phyloP scores from a whole-genome alignment of 2,888 invertebrate species.

The Drosophila infuscata region DNA sequence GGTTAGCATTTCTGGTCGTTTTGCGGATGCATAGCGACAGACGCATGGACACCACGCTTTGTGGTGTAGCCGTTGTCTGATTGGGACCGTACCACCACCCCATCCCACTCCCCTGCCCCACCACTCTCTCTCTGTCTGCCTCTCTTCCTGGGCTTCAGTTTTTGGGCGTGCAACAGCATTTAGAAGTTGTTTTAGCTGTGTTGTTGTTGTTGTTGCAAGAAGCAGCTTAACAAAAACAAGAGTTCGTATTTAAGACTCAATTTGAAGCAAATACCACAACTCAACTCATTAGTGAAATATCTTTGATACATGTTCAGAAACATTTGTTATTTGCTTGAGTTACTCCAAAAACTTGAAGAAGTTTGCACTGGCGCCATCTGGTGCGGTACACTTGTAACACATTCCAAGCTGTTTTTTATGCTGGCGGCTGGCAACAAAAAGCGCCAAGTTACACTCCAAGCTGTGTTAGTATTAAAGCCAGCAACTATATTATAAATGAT shows the following conservation, averaged over 20 bases:
- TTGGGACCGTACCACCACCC: constrained; percentile 3
- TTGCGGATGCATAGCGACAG: constrained; percentile 62
- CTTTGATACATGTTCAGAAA: background rate
- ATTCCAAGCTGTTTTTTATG: constrained; percentile 12
- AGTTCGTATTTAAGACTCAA: background rate
- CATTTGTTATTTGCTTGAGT: background rate
- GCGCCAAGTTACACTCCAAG: background rate
- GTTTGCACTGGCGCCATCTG: constrained; percentile 50
- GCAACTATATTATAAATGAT: background rate
- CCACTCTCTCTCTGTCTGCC: background rate
- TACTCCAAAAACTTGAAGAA: constrained; percentile 15
- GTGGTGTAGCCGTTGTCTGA: constrained; percentile 53
- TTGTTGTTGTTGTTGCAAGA: background rate
- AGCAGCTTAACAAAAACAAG: background rate
- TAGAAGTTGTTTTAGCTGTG: background rate
- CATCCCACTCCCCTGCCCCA: no score
- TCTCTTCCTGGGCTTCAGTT: background rate
- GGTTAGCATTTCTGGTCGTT: constrained; percentile 67
- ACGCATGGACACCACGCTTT: constrained; percentile 58
- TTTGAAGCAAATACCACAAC: background rate
- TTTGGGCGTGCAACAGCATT: background rate
- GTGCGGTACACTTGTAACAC: constrained; percentile 27
- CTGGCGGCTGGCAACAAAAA: background rate
- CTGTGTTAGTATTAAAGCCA: background rate
- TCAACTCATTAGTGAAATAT: background rate